Conservation (phyloP, 2,888 invertebrate genomes). For the Brachyptera risi region DNA sequence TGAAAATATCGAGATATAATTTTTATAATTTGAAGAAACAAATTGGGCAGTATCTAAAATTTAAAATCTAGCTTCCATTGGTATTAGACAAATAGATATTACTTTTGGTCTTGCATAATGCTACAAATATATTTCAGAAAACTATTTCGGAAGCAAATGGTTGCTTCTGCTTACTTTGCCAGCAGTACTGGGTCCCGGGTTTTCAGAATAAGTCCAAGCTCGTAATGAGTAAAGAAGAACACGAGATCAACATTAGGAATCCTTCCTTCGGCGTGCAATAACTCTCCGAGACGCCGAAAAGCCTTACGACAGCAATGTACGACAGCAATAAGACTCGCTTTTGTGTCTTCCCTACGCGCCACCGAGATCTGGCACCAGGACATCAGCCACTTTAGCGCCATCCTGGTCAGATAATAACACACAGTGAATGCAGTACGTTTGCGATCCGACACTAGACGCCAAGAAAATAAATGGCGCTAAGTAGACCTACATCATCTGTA, state of each 20-base stretch:
- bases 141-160: too few species aligned
- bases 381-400: constrained; percentile 42
- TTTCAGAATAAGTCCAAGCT: constrained; percentile 56
- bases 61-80: too few species aligned
- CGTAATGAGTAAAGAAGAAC: constrained; percentile 62
- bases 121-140: too few species aligned
- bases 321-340: constrained; percentile 53
- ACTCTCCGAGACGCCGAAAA: constrained; percentile 52
- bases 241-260: constrained; percentile 62
- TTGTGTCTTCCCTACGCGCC: constrained; percentile 60
- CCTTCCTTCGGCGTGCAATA: constrained; percentile 58
- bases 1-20: too few species aligned
- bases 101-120: too few species aligned
- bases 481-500: too few species aligned
- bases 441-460: too few species aligned
- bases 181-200: constrained; percentile 38
- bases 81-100: too few species aligned
- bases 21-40: too few species aligned
- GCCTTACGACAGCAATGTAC: constrained; percentile 58
- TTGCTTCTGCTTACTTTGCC: constrained; percentile 55
- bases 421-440: too few species aligned
- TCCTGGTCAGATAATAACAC: constrained; percentile 35
- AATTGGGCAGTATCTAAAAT: too few species aligned
- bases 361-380: constrained; percentile 44
- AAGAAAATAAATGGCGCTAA: too few species aligned